Evolutionary conservation across 2,797 vertebrate genomes (phyloP).

Genomic region (Ptychadena robeensis): DNA sequence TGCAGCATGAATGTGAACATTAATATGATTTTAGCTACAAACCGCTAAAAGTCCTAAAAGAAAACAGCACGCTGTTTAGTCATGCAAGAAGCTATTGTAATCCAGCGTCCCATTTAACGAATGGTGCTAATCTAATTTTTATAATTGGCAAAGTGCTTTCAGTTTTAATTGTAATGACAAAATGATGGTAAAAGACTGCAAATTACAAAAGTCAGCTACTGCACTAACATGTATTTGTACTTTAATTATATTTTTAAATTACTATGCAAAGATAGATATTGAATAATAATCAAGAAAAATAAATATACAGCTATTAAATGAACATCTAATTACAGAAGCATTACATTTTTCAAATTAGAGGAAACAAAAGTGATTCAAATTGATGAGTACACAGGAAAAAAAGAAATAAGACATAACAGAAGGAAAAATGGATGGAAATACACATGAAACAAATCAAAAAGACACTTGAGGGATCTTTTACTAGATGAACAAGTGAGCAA

Average conservation of each 20-base stretch:
- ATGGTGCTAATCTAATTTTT: slow-evolving; percentile 57
- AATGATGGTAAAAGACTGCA: slow-evolving; percentile 39
- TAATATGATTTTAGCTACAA: slow-evolving; percentile 58
- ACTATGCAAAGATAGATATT: slow-evolving; percentile 34
- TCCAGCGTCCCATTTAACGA: slow-evolving; percentile 28
- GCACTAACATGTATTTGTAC: slow-evolving; percentile 42
- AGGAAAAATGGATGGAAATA: not conserved
- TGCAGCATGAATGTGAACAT: slow-evolving; percentile 55
- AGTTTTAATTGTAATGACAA: slow-evolving; percentile 54
- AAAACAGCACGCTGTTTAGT: slow-evolving; percentile 16
- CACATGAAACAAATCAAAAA: not conserved
- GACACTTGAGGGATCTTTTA: not conserved
- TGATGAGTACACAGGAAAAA: slow-evolving; percentile 21
- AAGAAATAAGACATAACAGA: slow-evolving; percentile 9
- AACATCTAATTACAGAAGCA: slow-evolving; percentile 37
- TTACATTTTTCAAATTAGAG: slow-evolving; percentile 49
- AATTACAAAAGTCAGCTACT: slow-evolving; percentile 28
- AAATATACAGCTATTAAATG: slow-evolving; percentile 44
- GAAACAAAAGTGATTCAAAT: slow-evolving; percentile 35
- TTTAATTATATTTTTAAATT: slow-evolving; percentile 51
- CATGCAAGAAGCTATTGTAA: slow-evolving; percentile 24
- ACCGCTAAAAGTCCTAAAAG: slow-evolving; percentile 23
- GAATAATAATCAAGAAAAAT: slow-evolving; percentile 38
- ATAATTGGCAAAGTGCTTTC: slow-evolving; percentile 58
- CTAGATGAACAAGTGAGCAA: not conserved